phyloP scores from a whole-genome alignment of 1,140 invertebrate genomes.

The Anastrepha ludens region DNA sequence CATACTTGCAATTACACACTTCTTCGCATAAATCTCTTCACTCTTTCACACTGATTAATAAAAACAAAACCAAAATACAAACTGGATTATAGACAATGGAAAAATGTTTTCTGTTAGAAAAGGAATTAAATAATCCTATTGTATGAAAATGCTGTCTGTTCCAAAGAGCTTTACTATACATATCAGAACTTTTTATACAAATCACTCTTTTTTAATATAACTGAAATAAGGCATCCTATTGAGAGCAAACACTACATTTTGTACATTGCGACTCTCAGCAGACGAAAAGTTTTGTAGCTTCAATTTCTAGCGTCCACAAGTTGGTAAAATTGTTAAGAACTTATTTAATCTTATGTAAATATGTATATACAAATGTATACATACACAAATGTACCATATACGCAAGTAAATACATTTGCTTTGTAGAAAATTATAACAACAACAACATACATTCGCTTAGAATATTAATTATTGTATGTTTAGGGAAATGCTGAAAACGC shows the following conservation, averaged over 20 bases:
- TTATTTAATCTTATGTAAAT: neutral
- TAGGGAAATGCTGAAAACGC: slow-evolving; percentile 61
- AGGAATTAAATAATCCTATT: no score
- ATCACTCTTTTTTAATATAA: neutral
- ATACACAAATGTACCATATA: neutral
- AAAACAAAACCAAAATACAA: no score
- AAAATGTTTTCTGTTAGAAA: no score
- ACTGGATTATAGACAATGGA: no score
- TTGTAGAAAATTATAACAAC: neutral
- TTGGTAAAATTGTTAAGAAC: neutral
- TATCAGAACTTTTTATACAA: slow-evolving; percentile 33
- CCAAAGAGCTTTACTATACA: slow-evolving; percentile 39
- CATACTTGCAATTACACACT: no score
- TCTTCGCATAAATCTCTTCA: no score
- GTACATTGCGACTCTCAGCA: neutral
- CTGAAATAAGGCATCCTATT: neutral
- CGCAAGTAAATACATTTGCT: neutral
- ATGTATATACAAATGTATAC: neutral
- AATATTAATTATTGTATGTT: slow-evolving; percentile 64
- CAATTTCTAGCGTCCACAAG: neutral
- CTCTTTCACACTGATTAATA: no score
- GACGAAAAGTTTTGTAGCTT: neutral
- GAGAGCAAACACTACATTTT: neutral
- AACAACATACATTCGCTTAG: neutral
- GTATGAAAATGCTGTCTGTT: neutral